A percentile compares a stretch with the other conserved stretches of the same genome.
These are phyloP conservation scores for Siphamia tubifer DNA, from an alignment of 2,113 vertebrate genomes.

Conservation along the genomic window DNA sequence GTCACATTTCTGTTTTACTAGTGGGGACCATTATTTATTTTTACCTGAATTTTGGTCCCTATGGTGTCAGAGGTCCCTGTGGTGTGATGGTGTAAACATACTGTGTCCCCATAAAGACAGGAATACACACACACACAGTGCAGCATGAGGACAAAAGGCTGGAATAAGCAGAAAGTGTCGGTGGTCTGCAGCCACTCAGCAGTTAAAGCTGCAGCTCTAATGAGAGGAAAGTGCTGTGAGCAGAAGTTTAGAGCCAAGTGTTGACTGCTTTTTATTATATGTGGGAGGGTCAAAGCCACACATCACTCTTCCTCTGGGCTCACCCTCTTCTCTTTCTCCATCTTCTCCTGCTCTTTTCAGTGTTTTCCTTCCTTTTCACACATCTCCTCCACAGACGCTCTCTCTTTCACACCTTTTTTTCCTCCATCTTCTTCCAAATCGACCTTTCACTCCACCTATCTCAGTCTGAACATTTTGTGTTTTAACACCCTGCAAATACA, in stretches of 20 bases:
- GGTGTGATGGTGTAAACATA: no score
- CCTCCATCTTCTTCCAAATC: background rate
- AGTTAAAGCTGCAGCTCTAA: slow-evolving; percentile 25
- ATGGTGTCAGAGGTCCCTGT: no score
- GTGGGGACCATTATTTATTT: no score
- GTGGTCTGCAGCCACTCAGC: slow-evolving; percentile 30
- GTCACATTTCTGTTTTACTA: no score
- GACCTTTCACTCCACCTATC: background rate
- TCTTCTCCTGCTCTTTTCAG: background rate
- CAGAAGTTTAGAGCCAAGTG: slow-evolving; percentile 29
- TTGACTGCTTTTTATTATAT: slow-evolving; percentile 7
- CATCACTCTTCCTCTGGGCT: background rate
- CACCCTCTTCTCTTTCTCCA: no score
- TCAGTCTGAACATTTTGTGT: background rate
- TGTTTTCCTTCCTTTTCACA: background rate
- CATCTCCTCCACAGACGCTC: background rate
- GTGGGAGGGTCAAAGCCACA: no score
- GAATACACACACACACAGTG: background rate
- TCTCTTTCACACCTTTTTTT: background rate
- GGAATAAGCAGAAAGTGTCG: slow-evolving; percentile 17
- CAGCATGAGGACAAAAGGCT: background rate
- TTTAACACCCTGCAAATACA: no score
- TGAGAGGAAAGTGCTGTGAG: slow-evolving; percentile 33
- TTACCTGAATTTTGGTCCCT: no score
- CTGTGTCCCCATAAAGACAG: no score